A percentile compares a stretch with the other conserved stretches of the same genome.
phyloP scores from a whole-genome alignment of 2,113 vertebrate genomes.

The Clarias macrocephalus region DNA sequence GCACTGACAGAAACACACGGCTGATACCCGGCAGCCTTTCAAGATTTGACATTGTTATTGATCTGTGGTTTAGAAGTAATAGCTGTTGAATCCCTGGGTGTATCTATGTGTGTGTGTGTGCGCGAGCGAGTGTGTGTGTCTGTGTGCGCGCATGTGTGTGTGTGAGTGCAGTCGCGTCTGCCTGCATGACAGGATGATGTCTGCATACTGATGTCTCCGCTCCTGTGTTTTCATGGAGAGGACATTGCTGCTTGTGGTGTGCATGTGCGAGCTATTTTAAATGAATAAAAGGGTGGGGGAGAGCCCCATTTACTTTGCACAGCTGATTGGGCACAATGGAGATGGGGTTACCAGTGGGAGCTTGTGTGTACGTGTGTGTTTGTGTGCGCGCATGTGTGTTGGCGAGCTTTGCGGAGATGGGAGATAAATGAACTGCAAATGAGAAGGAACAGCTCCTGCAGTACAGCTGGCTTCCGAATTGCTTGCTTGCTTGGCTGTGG shows the following conservation, averaged over 20 bases:
- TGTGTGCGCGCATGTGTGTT: conserved; percentile 45
- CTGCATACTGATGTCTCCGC: conserved; percentile 44
- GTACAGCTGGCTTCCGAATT: conserved; percentile 59
- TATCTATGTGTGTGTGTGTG: conserved; percentile 15
- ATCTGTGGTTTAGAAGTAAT: conserved; percentile 42
- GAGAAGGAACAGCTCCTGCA: conserved; percentile 56
- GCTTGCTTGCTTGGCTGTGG: conserved; percentile 55
- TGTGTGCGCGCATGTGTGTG: neutral
- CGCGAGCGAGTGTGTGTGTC: neutral
- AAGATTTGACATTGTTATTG: conserved; percentile 47
- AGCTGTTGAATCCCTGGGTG: conserved; percentile 33
- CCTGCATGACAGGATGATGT: conserved; percentile 21
- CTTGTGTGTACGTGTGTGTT: conserved; percentile 34
- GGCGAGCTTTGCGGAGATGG: conserved; percentile 52
- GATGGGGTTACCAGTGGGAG: conserved; percentile 55
- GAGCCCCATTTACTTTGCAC: conserved; percentile 68
- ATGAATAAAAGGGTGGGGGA: conserved; percentile 59
- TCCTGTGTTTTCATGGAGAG: conserved; percentile 36
- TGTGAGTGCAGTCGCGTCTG: neutral
- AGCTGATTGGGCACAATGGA: conserved; percentile 69
- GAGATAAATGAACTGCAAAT: conserved; percentile 60
- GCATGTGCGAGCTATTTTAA: conserved; percentile 52
- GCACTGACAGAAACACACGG: conserved; percentile 19
- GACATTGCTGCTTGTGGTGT: conserved; percentile 30
- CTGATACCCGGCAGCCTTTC: conserved; percentile 21